Base-by-base conservation (phyloP, 1,140 invertebrate genomes). In the Cydia fagiglandana region DNA sequence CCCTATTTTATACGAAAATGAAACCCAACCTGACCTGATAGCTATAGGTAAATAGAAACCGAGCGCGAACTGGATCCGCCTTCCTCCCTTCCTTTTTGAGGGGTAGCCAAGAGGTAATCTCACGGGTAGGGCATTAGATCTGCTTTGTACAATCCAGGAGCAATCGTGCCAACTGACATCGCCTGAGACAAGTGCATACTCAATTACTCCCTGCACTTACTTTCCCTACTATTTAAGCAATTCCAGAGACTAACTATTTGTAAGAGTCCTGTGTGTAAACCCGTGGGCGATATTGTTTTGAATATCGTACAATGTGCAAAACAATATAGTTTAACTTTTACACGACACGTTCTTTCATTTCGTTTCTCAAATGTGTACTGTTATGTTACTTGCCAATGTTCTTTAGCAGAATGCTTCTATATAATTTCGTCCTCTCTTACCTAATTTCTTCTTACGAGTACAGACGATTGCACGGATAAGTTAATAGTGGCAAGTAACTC, bases 261-360 rank as follows among this genome's bases (percentile, higher is more conserved):
- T 88, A 89, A 85, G 86, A 50, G 56, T 82, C 82, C 74, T 76
- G 79, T 75, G 85, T 88, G 84, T 85, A 88, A 83, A 53, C 47
- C 47, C 78, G 50, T 79, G 78, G 79, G 80, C 83, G 78, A 86
- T 87, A 88, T 87, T 89, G 88, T 91, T 87, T 91, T 89, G 85
- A 90, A 84, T 86, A 34, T 83, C 86, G 83, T 84, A 80, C 82
- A 83, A 47, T 74, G 75, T 89, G 87, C 86, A 88, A 88, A 90
- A 88, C 84, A 88, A 87, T 90, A 88, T 86, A 89, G 87, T 86
- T 83, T 86, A 84, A 87, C 83, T 87, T 90, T 88, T 90, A 89
- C 86, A 88, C 84, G 83, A 80, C 78, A 61, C 34, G n/a, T 7
- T 70, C 66, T 70, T 70, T 70, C 66, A 73, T 73, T 73, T 73